Percentiles rank a stretch among this genome's conserved stretches.
Evolutionary conservation across 37 sponge, comb jelly and placozoan species (phyloP).

Genomic region (Axinella damicornis): DNA sequence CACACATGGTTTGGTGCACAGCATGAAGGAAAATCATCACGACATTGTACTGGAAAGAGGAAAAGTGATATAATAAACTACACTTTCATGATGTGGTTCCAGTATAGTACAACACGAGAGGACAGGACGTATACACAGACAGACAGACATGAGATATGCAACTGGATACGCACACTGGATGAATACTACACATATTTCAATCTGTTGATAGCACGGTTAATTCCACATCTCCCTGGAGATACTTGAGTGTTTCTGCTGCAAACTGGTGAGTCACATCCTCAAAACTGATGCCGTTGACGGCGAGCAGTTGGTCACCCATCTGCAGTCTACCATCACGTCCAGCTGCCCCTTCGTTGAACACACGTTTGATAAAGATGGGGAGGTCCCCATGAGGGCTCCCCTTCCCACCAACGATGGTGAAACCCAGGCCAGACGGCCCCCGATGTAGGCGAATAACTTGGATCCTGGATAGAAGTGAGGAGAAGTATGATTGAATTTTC

Average conservation of each 20-base stretch:
- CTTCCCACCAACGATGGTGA: conserved; percentile 86
- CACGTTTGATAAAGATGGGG: conserved; percentile 79
- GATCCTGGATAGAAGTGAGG: conserved; percentile 1
- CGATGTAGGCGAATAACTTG: conserved; percentile 56
- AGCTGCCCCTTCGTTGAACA: conserved; percentile 77
- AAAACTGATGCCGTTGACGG: conserved; percentile 83
- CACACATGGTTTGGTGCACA: too few relatives aligned
- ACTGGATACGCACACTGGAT: too few relatives aligned
- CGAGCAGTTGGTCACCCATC: conserved; percentile 68
- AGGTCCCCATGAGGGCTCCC: conserved; percentile 74
- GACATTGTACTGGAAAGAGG: too few relatives aligned
- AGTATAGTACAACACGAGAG: too few relatives aligned
- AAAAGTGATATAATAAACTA: too few relatives aligned
- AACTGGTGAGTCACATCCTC: conserved; percentile 64
- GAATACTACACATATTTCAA: background rate
- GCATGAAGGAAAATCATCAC: too few relatives aligned
- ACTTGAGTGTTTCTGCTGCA: conserved; percentile 76
- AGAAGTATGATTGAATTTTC: too few relatives aligned
- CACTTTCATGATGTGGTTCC: too few relatives aligned
- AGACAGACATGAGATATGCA: too few relatives aligned
- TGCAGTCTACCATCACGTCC: conserved; percentile 60
- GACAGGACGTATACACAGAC: too few relatives aligned
- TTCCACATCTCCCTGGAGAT: conserved; percentile 63
- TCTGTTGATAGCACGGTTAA: conserved; percentile 57
- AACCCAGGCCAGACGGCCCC: conserved; percentile 80